Conservation (phyloP, 2,113 vertebrate species). For the Platysternon megacephalum region DNA sequence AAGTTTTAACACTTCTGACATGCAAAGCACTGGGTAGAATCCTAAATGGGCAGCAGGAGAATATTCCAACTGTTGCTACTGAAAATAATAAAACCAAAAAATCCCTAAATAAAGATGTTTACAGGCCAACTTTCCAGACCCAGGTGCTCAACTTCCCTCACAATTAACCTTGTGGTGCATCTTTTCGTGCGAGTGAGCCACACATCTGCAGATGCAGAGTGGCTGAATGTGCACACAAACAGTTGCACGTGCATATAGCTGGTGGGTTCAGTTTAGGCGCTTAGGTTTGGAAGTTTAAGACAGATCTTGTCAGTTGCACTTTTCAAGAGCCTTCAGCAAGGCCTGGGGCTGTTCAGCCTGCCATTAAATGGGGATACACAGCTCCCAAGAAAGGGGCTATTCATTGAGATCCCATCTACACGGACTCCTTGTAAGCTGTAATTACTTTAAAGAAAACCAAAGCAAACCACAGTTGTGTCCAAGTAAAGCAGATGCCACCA, state of each 20-base stretch:
- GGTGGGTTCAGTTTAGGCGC: background rate
- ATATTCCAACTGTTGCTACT: background rate
- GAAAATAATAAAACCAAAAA: background rate
- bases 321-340: background rate
- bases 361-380: too few species aligned
- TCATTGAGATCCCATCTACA: background rate
- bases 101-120: background rate
- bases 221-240: background rate
- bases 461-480: background rate
- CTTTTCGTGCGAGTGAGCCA: background rate
- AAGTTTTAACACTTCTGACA: background rate
- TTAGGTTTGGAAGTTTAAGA: background rate
- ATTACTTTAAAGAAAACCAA: background rate
- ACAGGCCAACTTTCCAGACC: background rate
- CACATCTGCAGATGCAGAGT: background rate
- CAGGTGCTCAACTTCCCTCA: background rate
- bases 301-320: background rate
- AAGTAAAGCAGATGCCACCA: background rate
- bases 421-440: background rate
- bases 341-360: background rate
- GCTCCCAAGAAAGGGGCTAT: background rate
- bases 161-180: background rate
- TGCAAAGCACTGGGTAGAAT: background rate
- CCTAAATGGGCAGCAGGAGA: background rate
- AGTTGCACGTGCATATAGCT: background rate